Evolutionary conservation across 2,113 vertebrate genomes (phyloP).

Genomic region (Pseudois nayaur): DNA sequence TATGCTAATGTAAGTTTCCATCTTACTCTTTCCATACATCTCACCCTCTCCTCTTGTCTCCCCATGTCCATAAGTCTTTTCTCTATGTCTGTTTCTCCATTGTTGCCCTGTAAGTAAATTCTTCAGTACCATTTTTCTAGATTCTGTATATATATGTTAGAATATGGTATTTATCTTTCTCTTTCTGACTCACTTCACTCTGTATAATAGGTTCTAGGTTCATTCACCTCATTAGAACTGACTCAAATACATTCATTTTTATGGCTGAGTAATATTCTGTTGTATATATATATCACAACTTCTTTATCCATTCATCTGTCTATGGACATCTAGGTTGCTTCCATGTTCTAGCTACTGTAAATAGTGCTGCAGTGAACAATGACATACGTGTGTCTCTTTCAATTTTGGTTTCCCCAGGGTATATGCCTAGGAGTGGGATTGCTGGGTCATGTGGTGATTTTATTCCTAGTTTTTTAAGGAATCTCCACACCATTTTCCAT

Average conservation of each 20-base stretch:
- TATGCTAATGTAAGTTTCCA: not conserved
- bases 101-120: not conserved
- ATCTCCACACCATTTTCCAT: not conserved
- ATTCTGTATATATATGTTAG: not conserved
- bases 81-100: not conserved
- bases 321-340: not conserved
- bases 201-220: not conserved
- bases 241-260: not conserved
- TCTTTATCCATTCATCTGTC: not conserved
- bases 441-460: not conserved
- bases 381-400: not conserved
- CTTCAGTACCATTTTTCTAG: not conserved
- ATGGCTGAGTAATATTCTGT: not conserved
- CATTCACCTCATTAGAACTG: not conserved
- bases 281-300: not conserved
- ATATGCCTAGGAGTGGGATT: not conserved
- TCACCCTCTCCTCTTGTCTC: not conserved
- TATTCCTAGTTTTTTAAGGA: not conserved
- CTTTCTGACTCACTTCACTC: not conserved
- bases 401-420: not conserved
- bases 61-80: not conserved
- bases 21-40: not conserved
- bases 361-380: not conserved
- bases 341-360: not conserved
- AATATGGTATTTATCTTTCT: not conserved